phyloP scores from a whole-genome alignment of 2,797 vertebrate species.

The Macroramphosus scolopax region DNA sequence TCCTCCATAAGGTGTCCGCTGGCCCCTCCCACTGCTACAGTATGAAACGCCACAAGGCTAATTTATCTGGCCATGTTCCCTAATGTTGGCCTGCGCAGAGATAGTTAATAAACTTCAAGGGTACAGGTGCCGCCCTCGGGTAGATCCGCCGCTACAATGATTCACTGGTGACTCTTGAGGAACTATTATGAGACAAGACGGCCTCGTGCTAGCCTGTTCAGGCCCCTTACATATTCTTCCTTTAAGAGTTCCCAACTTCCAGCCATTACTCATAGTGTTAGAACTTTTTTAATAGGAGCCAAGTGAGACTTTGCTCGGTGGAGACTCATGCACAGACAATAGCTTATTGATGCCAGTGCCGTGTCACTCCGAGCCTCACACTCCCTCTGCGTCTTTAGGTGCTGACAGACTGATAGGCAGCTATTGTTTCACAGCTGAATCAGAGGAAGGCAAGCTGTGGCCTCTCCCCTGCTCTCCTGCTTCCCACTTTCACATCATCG shows the following conservation, averaged over 20 bases:
- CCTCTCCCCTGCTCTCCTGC: constrained; percentile 54
- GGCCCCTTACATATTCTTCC: no score
- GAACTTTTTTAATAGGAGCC: constrained; percentile 60
- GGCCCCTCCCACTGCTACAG: no score
- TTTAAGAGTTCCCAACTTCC: constrained; percentile 23
- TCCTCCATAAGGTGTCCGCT: no score
- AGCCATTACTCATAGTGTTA: constrained; percentile 56
- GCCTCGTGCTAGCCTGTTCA: no score
- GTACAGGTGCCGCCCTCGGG: no score
- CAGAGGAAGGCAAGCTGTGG: constrained; percentile 72
- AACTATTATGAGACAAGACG: no score
- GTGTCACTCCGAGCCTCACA: constrained; percentile 65
- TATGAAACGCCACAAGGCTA: no score
- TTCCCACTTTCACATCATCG: constrained; percentile 47
- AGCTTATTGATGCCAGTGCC: constrained; percentile 57
- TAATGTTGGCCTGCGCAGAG: no score
- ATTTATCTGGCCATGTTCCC: no score
- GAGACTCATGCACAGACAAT: constrained; percentile 70
- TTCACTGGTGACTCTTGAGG: no score
- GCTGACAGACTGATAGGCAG: constrained; percentile 77
- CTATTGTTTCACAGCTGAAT: constrained; percentile 80
- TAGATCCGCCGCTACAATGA: no score
- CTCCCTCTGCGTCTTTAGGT: constrained; percentile 71
- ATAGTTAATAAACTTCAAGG: no score
- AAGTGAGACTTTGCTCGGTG: constrained; percentile 49